Evolutionary conservation across 2,797 vertebrate species (phyloP), one percentile per base, ranked within the genome.

Genomic region (Chanos chanos): DNA sequence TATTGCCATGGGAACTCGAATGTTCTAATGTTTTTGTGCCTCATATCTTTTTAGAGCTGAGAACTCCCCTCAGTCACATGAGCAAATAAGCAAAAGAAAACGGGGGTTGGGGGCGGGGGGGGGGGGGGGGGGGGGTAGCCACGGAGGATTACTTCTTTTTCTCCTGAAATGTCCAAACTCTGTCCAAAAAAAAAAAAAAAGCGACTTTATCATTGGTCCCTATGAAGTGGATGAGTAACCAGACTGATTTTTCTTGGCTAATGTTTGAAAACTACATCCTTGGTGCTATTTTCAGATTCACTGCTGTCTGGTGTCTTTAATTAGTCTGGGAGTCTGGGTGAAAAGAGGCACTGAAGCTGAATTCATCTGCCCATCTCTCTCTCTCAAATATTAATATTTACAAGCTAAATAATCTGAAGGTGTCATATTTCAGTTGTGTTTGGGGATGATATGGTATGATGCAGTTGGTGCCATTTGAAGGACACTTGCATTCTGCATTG

Each of bases 291-390:
- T 65, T 4, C 18, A 36, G 45, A 63, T 61, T 64, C 37, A 8
- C 44, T 43, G 16, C n/a, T 37, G 44, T 55, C 58, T 7, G 27
- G 36, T 53, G 24, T 58, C 25, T 75, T 47, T 70, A 70, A 66
- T 73, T 73, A 57, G 44, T 36, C 41, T 45, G 18, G 36, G 7
- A 41, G 28, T 27, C 54, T 33, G 28, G 28, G 43, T 31, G 16
- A 39, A 24, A 7, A 16, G 2, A 21, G 25, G n/a, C 30, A 2
- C 61, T 21, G 7, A 39, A n/a, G n/a, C n/a, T n/a, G n/a, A n/a
- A n/a, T 56, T 13, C 49, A 25, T 5, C 9, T 48, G 16, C 40
- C 6, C 22, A 49, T 25, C 19, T 37, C 33, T 5, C 1, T 22
- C 19, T 13, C 12, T 50, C n/a, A n/a, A n/a, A n/a, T n/a, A n/a